Evolutionary conservation across 2,797 vertebrate species (phyloP), one percentile per base, ranked within the genome.

Genomic region (Cirrhinus mrigala): DNA sequence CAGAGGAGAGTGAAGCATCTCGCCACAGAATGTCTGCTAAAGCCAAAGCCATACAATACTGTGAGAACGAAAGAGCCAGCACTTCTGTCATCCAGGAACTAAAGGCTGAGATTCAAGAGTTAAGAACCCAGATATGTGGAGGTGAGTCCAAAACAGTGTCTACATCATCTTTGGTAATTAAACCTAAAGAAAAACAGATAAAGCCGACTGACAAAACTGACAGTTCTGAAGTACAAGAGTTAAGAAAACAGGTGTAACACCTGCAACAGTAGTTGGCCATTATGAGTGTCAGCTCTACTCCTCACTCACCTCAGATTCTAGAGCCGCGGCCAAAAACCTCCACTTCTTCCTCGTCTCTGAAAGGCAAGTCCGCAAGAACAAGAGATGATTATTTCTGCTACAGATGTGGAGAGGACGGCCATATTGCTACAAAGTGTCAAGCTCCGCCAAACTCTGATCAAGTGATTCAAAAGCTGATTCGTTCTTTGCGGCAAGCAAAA

Each of bases 351-450:
- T 8, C 15, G 1, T 7, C 1, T 0, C 29, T 33, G 29, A 64
- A 27, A 29, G 6, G 15, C 6, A 15, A 16, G 27, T 8, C 24
- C 16, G 14, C 27, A 15, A 1, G 27, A 33, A 33, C 15, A 66
- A 66, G 27, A 66, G 27, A 56, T 27, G 40, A 81, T 50, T 74
- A 71, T 24, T 81, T 85, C 22, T 85, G 84, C 2, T 81, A 85
- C 15, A 50, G 29, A 11, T 85, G 84, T 74, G 69, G 78, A 81
- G 68, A 81, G 15, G 37, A 79, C 22, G 64, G 81, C 0, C 85
- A 86, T 54, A 83, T 86, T n/a, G 52, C 74, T 0, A 71, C n/a
- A 11, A 69, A 73, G 33, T 71, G 85, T 56, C 64, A 77, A 12
- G 27, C 24, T 29, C 24, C 62, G 7, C 56, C 56, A 24, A 80